Percentiles rank a stretch among this genome's conserved stretches.
phyloP scores from a whole-genome alignment of 2,113 vertebrate genomes.

The Gallinago media region DNA sequence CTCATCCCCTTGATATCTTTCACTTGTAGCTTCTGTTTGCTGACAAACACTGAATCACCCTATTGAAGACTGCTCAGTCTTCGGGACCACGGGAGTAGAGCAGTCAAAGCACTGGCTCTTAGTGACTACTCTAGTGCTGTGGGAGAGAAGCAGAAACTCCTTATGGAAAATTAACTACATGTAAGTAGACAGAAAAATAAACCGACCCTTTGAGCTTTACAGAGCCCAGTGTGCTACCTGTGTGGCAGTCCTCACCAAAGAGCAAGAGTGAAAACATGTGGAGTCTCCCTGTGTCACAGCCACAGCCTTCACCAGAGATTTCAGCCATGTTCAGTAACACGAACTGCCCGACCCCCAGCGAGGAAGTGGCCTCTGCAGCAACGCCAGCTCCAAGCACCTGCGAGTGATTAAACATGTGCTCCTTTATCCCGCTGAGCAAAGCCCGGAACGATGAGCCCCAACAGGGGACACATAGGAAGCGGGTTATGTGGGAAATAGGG shows the following conservation, averaged over 20 bases:
- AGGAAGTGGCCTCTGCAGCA: neutral
- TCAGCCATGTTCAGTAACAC: neutral
- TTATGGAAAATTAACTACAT: neutral
- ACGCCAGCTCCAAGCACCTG: neutral
- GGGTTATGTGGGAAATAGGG: neutral
- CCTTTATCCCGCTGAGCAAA: neutral
- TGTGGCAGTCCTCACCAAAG: neutral
- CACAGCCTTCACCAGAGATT: neutral
- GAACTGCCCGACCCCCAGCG: neutral
- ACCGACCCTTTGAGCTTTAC: neutral
- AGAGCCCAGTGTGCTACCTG: rapidly evolving
- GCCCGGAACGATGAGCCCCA: neutral
- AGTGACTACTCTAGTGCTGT: neutral
- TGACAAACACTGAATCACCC: neutral
- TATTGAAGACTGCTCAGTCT: neutral
- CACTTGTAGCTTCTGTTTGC: neutral
- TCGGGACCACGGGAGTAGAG: rapidly evolving
- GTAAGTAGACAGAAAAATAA: neutral
- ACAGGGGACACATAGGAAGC: neutral
- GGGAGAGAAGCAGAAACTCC: neutral
- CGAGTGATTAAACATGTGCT: neutral
- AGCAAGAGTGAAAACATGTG: neutral
- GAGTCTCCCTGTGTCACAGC: neutral
- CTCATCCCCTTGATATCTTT: neutral
- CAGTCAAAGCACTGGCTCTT: neutral